A percentile compares a stretch with the other conserved stretches of the same genome.
Evolutionary conservation across 2,888 invertebrate species (phyloP).

Genomic region (Orthonevra nobilis): DNA sequence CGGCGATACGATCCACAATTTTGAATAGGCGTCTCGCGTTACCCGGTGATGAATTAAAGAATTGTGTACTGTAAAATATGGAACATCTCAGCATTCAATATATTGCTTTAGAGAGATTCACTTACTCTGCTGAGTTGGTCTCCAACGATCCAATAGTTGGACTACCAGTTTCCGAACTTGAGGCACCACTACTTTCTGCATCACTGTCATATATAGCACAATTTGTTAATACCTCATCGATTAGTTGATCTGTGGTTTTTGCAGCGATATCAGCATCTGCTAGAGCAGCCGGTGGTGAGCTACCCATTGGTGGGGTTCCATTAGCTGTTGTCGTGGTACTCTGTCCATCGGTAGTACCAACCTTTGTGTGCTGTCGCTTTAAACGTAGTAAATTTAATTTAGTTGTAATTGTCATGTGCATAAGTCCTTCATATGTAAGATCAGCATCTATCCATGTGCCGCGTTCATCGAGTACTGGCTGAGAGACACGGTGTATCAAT

Average conservation of each 20-base stretch:
- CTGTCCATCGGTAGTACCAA: conserved; percentile 25
- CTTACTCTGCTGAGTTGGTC: conserved; percentile 74
- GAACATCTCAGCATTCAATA: too few relatives aligned
- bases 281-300: conserved; percentile 55
- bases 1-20: conserved; percentile 79
- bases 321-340: not conserved
- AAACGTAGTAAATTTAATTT: conserved; percentile 85
- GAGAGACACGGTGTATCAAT: conserved; percentile 83
- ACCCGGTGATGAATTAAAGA: conserved; percentile 77
- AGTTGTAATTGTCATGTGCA: conserved; percentile 90
- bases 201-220: conserved; percentile 79
- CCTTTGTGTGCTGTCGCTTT: conserved; percentile 73
- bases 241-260: conserved; percentile 59
- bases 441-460: conserved; percentile 93
- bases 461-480: conserved; percentile 87
- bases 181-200: conserved; percentile 79
- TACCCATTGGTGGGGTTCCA: conserved; percentile 49
- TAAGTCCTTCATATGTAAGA: conserved; percentile 86
- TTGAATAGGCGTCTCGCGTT: conserved; percentile 79
- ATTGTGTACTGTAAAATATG: conserved; percentile 70
- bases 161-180: conserved; percentile 78
- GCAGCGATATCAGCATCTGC: conserved; percentile 55
- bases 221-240: conserved; percentile 70
- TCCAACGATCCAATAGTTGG: conserved; percentile 71
- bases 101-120: not conserved